Evolutionary conservation across 2,797 vertebrate species (phyloP).

Genomic region (Arctocebus calabarensis): DNA sequence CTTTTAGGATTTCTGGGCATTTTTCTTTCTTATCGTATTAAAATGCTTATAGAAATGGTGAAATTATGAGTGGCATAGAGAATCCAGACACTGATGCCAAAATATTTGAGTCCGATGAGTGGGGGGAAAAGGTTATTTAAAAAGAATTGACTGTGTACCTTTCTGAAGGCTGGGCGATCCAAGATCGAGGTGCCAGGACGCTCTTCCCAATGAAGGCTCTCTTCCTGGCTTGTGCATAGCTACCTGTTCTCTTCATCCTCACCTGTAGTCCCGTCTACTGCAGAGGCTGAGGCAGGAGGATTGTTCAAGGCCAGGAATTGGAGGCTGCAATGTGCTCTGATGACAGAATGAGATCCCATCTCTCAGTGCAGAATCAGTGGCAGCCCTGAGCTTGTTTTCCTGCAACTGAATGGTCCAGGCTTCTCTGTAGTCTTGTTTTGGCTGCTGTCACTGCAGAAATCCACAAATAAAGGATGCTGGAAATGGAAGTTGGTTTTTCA

Average conservation of each 20-base stretch:
- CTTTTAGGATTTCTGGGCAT: not conserved
- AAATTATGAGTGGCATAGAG: not conserved
- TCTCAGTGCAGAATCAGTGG: too few species aligned
- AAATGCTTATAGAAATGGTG: not conserved
- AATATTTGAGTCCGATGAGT: not conserved
- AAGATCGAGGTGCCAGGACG: not conserved
- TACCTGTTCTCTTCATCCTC: not conserved
- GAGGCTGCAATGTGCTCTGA: too few species aligned
- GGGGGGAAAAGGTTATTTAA: not conserved
- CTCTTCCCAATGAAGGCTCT: not conserved
- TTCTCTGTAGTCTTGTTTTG: too few species aligned
- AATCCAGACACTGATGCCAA: not conserved
- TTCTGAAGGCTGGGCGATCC: not conserved
- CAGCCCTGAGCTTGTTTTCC: too few species aligned
- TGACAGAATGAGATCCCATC: too few species aligned
- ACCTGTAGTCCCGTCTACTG: too few species aligned
- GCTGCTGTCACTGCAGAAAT: too few species aligned
- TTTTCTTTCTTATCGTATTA: not conserved
- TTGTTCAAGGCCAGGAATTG: too few species aligned
- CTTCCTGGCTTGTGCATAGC: not conserved
- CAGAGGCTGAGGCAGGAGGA: too few species aligned
- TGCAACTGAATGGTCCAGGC: too few species aligned
- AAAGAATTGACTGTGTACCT: not conserved
- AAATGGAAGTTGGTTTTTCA: too few species aligned
- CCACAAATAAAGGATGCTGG: too few species aligned